phyloP scores from a whole-genome alignment of 2,888 invertebrate species.

The Epirrita christyi region DNA sequence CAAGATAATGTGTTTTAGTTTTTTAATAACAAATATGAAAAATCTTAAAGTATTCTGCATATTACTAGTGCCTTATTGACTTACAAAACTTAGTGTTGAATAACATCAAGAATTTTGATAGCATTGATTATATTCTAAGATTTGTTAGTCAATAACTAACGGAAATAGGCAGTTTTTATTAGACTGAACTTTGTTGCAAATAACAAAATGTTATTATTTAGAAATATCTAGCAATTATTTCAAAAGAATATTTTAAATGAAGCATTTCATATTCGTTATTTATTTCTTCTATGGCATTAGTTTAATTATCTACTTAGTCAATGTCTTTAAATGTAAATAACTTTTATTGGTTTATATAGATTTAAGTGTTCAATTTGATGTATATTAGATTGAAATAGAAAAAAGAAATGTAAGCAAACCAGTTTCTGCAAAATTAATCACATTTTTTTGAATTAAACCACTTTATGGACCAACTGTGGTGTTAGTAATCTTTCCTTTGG shows the following conservation, averaged over 20 bases:
- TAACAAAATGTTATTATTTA: constrained; percentile 73
- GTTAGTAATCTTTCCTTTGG: constrained; percentile 48
- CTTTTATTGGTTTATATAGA: constrained; percentile 81
- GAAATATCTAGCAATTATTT: constrained; percentile 72
- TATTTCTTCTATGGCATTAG: constrained; percentile 81
- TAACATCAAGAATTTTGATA: neutral
- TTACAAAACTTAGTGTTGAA: constrained; percentile 60
- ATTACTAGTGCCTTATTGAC: constrained; percentile 77
- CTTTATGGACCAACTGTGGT: constrained; percentile 76
- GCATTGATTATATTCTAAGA: constrained; percentile 39
- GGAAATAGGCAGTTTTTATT: constrained; percentile 68
- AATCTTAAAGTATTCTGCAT: constrained; percentile 62
- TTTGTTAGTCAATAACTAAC: constrained; percentile 70
- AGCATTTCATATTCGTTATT: constrained; percentile 84
- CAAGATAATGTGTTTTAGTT: constrained; percentile 57
- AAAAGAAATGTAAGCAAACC: constrained; percentile 43
- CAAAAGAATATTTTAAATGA: constrained; percentile 73
- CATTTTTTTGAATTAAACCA: constrained; percentile 66
- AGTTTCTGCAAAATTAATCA: constrained; percentile 60
- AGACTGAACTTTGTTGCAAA: constrained; percentile 75
- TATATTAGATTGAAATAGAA: constrained; percentile 76
- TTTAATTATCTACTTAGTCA: constrained; percentile 78
- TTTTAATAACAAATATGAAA: constrained; percentile 75
- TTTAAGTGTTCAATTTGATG: constrained; percentile 81
- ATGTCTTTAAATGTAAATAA: constrained; percentile 80